phyloP scores from a whole-genome alignment of 2,888 invertebrate genomes.

The Coelopa pilipes region DNA sequence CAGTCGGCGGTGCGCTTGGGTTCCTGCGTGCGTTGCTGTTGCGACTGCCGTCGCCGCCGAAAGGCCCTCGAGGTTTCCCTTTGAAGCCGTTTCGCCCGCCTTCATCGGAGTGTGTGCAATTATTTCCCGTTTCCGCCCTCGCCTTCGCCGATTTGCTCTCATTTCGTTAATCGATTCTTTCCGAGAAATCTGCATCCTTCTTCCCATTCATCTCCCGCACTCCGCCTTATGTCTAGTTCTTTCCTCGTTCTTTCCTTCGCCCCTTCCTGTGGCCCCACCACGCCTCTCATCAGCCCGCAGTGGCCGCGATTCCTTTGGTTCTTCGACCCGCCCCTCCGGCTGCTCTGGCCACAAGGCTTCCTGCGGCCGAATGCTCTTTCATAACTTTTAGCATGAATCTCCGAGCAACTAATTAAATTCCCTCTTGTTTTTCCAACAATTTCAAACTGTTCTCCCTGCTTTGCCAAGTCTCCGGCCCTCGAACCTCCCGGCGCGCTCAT shows the following conservation, averaged over 20 bases:
- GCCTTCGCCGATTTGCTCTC: no score
- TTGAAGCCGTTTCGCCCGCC: no score
- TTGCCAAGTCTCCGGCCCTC: neutral
- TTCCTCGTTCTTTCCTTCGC: neutral
- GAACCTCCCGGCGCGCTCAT: neutral
- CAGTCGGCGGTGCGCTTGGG: no score
- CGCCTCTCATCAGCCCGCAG: no score
- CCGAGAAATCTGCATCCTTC: no score
- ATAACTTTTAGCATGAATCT: slow-evolving; percentile 25
- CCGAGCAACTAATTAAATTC: slow-evolving; percentile 28
- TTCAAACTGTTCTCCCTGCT: neutral
- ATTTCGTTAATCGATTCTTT: no score
- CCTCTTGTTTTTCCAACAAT: slow-evolving; percentile 10
- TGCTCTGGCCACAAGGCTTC: neutral
- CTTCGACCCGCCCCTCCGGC: neutral
- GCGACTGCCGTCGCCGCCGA: no score
- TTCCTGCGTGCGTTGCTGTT: no score
- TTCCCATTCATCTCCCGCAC: neutral
- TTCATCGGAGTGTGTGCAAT: no score
- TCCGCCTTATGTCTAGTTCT: neutral
- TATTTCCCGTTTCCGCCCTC: no score
- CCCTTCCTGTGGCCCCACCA: neutral
- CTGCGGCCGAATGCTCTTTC: neutral
- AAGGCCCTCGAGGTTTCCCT: no score
- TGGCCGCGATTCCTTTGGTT: no score